Evolutionary conservation across 2,797 vertebrate species (phyloP), one percentile per base, ranked within the genome.

Genomic region (Steatocranus sp.): DNA sequence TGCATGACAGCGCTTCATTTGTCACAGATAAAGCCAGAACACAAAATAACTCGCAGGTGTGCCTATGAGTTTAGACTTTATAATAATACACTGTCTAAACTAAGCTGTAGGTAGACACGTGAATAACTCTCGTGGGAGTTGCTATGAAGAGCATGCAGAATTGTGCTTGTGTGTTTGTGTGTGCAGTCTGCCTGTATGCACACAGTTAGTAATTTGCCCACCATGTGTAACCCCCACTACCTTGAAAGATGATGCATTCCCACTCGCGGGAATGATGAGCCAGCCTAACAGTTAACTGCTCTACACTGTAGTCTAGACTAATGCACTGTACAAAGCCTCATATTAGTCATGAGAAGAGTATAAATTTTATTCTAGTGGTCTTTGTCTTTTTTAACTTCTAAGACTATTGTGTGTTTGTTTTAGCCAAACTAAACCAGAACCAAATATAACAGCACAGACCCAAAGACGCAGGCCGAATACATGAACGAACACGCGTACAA

Each of bases 31-130:
- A 83, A 83, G 78, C 79, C 80, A 81, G 38, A n/a, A 78, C 11
- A 7, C 78, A 82, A 80, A 89, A 81, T 75, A 89, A 85, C 63
- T 90, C 80, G 77, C 23, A 85, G 85, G 87, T 3, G 36, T 86
- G 76, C 75, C 75, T 43, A 56, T 76, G 50, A 54, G 46, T 86
- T 79, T 87, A 18, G 54, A 79, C 18, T 15, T 68, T 53, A 84
- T 86, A 36, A 83, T 32, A 61, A 86, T 49, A 81, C 56, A 4
- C 8, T 43, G 20, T 77, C 88, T 82, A 76, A 85, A 86, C 77
- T 79, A 83, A 80, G 18, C 79, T 36, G 18, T 5, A 46, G n/a
- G 48, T 56, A 50, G 54, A 61, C 61, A 66, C 1, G 3, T 78
- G 11, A 56, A 82, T 18, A 51, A 75, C 14, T 74, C 18, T 43